phyloP scores from a whole-genome alignment of 2,888 invertebrate species.

The Napeogenes inachia region DNA sequence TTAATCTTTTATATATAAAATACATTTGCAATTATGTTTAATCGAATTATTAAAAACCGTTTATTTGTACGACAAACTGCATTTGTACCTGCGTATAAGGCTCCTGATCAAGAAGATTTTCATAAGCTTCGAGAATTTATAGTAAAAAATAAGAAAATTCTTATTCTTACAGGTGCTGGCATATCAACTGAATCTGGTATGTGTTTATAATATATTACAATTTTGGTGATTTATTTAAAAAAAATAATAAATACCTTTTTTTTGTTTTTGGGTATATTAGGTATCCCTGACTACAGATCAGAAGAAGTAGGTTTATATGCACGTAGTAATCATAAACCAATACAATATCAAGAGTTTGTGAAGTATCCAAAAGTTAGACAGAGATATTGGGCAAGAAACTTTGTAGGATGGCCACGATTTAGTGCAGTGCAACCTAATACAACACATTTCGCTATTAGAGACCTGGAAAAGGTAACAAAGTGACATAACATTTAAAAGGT shows the following conservation, averaged over 20 bases:
- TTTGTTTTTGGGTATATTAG: constrained; percentile 58
- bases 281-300: constrained; percentile 96
- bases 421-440: constrained; percentile 87
- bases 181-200: constrained; percentile 95
- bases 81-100: constrained; percentile 85
- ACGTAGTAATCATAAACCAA: constrained; percentile 87
- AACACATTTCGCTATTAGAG: constrained; percentile 83
- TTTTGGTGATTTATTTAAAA: not conserved
- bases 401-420: constrained; percentile 93
- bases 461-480: constrained; percentile 80
- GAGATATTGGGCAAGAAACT: constrained; percentile 98
- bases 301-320: constrained; percentile 95
- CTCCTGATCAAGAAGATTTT: constrained; percentile 79
- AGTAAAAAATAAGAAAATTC: constrained; percentile 70
- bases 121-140: constrained; percentile 79
- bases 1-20: too few relatives aligned
- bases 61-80: constrained; percentile 42
- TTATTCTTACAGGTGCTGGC: constrained; percentile 94
- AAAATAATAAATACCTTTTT: not conserved
- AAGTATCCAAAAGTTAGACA: constrained; percentile 81
- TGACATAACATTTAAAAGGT: not conserved
- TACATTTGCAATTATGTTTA: constrained; percentile 21
- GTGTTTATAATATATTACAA: constrained; percentile 11
- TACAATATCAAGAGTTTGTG: constrained; percentile 91
- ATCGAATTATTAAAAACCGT: constrained; percentile 17